Conservation (phyloP, 2,113 vertebrate genomes). For the Engystomops pustulosus region DNA sequence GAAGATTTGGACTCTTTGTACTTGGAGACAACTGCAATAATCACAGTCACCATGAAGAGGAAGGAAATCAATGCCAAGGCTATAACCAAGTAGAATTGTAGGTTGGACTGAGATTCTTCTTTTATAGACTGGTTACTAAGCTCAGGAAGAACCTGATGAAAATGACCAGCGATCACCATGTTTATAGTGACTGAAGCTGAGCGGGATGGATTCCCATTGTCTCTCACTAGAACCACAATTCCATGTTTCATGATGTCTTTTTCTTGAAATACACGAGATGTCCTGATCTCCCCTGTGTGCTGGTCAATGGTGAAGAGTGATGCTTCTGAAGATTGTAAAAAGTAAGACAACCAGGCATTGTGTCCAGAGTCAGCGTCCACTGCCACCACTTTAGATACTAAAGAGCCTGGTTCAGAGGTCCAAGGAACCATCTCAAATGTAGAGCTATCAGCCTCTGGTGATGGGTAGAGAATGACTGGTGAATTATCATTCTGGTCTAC, state of each 20-base stretch:
- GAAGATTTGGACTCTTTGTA: background rate
- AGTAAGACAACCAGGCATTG: slow-evolving; percentile 7
- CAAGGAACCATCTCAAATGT: slow-evolving; percentile 8
- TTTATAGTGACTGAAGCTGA: slow-evolving; percentile 2
- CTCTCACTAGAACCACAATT: slow-evolving; percentile 1
- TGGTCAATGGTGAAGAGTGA: slow-evolving; percentile 3
- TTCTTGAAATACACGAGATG: background rate
- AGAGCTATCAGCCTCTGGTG: background rate
- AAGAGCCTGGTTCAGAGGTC: background rate
- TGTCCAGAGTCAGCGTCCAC: slow-evolving; percentile 6
- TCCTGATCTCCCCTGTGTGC: background rate
- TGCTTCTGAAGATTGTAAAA: background rate
- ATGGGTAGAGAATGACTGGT: background rate
- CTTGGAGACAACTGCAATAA: slow-evolving; percentile 5
- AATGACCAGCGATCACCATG: background rate
- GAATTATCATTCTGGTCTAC: slow-evolving; percentile 4
- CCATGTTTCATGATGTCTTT: background rate
- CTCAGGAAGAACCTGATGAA: background rate
- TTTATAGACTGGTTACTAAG: background rate
- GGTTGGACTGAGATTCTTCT: background rate
- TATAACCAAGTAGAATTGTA: background rate
- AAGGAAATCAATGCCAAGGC: background rate
- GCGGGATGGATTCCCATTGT: background rate
- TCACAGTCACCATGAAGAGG: background rate
- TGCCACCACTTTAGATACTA: slow-evolving; percentile 1